phyloP scores from a whole-genome alignment of 2,888 invertebrate genomes.

The Drosophila demipolita region DNA sequence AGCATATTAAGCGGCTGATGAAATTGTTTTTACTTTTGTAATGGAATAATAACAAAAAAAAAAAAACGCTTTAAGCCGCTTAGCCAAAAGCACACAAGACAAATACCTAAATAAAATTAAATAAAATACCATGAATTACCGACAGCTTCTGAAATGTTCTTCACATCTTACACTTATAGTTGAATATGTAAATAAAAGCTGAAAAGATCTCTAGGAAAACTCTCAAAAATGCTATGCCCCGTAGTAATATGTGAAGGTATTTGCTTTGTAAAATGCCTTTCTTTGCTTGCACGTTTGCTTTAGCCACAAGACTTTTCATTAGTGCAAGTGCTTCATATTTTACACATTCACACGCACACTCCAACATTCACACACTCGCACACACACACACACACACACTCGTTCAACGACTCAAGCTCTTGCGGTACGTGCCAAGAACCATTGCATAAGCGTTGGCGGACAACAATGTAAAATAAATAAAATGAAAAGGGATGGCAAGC shows the following conservation, averaged over 20 bases:
- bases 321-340: conserved; percentile 72
- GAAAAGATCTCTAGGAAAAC: conserved; percentile 8
- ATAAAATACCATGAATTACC: neutral
- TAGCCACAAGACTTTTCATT: conserved; percentile 71
- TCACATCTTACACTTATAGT: neutral
- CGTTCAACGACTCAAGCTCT: conserved; percentile 51
- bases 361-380: conserved; percentile 7
- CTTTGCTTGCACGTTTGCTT: conserved; percentile 10
- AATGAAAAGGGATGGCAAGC: conserved; percentile 44
- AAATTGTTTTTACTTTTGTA: conserved; percentile 35
- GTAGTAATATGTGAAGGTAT: conserved; percentile 6
- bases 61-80: neutral
- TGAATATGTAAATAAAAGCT: conserved; percentile 1
- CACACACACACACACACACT: conserved; percentile 24
- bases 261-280: conserved; percentile 29
- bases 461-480: conserved; percentile 67
- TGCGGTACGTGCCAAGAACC: conserved; percentile 72
- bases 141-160: neutral
- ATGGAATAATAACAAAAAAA: conserved; percentile 21
- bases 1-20: conserved; percentile 28
- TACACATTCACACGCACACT: conserved; percentile 18
- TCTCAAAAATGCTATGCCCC: neutral
- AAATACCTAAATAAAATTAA: neutral
- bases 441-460: conserved; percentile 76
- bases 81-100: conserved; percentile 8